Evolutionary conservation across 2,113 vertebrate genomes (phyloP).

Genomic region (Pampusana beccarii): DNA sequence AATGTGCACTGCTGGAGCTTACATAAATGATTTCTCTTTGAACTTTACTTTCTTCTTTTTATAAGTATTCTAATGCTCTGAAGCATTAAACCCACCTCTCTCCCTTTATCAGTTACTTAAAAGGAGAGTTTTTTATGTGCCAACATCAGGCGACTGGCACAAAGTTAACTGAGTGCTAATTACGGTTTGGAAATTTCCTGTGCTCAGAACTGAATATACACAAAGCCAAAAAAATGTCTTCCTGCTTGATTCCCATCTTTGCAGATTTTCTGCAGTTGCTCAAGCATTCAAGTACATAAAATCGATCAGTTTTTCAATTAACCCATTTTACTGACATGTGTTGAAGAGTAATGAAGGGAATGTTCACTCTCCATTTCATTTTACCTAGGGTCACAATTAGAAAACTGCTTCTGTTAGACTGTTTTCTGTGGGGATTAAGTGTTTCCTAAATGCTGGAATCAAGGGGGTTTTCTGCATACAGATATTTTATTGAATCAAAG

Average conservation of each 20-base stretch:
- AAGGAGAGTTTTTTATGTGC: neutral
- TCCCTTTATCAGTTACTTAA: conserved; percentile 17
- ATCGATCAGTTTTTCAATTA: neutral
- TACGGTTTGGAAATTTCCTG: neutral
- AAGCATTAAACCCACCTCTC: neutral
- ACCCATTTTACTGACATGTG: neutral
- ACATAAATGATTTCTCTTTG: conserved; percentile 35
- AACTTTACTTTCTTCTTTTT: conserved; percentile 26
- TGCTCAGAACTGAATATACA: neutral
- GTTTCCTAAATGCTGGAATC: neutral
- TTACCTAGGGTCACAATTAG: neutral
- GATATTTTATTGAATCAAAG: neutral
- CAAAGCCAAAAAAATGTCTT: neutral
- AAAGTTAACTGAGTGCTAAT: conserved; percentile 25
- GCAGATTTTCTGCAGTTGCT: neutral
- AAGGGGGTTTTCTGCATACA: neutral
- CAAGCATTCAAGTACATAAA: neutral
- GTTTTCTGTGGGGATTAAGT: neutral
- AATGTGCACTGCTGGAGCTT: conserved; percentile 1
- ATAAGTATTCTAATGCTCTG: neutral
- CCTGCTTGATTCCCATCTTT: neutral
- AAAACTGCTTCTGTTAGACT: neutral
- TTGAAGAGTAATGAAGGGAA: neutral
- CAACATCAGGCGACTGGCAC: neutral
- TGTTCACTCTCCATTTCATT: neutral